phyloP scores from a whole-genome alignment of 2,888 invertebrate species.

The Portevinia maculata region DNA sequence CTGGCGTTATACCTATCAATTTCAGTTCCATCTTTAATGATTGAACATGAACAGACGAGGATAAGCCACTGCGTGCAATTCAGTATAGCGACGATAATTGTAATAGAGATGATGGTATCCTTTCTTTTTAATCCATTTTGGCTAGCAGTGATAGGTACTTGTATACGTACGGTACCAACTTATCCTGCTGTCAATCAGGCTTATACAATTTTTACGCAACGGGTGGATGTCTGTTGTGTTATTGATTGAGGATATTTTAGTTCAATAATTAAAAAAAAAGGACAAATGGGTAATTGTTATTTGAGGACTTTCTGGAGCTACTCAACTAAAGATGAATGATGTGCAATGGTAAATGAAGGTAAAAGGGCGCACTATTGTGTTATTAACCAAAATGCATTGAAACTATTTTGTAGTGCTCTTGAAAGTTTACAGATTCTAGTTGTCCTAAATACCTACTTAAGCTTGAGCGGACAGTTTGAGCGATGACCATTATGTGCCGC shows the following conservation, averaged over 20 bases:
- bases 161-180: background rate
- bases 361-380: no score
- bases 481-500: no score
- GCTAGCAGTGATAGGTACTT: slow-evolving; percentile 22
- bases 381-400: no score
- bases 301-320: no score
- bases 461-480: no score
- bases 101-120: slow-evolving; percentile 67
- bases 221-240: slow-evolving; percentile 3
- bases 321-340: no score
- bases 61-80: slow-evolving; percentile 58
- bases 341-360: no score
- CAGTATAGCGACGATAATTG: slow-evolving; percentile 71
- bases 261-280: slow-evolving; percentile 10
- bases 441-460: no score
- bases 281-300: slow-evolving; percentile 8
- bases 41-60: slow-evolving; percentile 56
- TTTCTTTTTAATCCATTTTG: slow-evolving; percentile 67
- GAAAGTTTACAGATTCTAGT: no score
- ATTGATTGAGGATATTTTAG: slow-evolving; percentile 13
- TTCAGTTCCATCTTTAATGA: slow-evolving; percentile 62
- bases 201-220: slow-evolving; percentile 9
- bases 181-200: slow-evolving; percentile 41
- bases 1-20: slow-evolving; percentile 52
- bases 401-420: no score